Conservation (phyloP, 2,113 vertebrate genomes). For the Rhinichthys klamathensis region DNA sequence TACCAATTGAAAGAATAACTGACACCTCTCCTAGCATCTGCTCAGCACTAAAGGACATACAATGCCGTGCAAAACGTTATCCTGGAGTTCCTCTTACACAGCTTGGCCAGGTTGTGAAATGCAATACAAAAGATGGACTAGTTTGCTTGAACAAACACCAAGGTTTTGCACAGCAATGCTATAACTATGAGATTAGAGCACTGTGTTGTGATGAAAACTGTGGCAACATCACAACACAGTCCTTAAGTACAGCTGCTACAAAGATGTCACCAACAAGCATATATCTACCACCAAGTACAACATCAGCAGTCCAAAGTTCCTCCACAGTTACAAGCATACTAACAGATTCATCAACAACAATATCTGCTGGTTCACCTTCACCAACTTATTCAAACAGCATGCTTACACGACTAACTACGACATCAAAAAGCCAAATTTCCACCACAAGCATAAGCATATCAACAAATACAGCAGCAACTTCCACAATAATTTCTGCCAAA, state of each 20-base stretch:
- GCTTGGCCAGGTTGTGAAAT: constrained; percentile 57
- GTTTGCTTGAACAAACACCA: no score
- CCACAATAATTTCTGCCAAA: background rate
- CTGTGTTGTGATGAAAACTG: background rate
- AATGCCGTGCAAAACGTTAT: constrained; percentile 54
- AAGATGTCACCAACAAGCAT: background rate
- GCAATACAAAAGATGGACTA: no score
- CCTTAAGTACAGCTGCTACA: background rate
- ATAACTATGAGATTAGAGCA: constrained; percentile 3
- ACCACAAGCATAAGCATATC: no score
- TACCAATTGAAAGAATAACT: constrained; percentile 40
- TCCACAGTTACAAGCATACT: background rate
- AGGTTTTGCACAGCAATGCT: no score
- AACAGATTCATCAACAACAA: background rate
- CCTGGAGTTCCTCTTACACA: background rate
- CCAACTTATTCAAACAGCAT: background rate
- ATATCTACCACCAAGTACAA: background rate
- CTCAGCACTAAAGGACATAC: background rate
- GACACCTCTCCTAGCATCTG: background rate
- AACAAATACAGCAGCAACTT: background rate
- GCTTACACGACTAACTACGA: background rate
- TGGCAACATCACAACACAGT: background rate
- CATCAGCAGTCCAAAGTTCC: background rate
- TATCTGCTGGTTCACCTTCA: background rate
- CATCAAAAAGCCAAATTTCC: no score